Evolutionary conservation across 2,888 invertebrate genomes (phyloP).

Genomic region (Nemotelus nigrinus): DNA sequence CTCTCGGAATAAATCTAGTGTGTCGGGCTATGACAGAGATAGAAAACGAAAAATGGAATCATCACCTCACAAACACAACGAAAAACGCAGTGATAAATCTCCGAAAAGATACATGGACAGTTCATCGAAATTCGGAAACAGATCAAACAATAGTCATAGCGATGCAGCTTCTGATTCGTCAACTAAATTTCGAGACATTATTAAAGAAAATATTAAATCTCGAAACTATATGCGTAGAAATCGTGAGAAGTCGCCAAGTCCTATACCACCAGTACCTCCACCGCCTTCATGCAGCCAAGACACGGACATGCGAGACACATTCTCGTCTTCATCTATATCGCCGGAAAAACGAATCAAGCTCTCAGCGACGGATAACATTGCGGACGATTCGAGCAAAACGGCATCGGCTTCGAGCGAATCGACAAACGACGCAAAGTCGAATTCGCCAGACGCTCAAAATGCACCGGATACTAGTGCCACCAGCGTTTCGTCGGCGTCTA

Average conservation of each 20-base stretch:
- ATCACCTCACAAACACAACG: not conserved
- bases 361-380: not conserved
- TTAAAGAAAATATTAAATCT: conserved; percentile 68
- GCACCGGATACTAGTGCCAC: not conserved
- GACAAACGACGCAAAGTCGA: not conserved
- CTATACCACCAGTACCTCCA: conserved; percentile 56
- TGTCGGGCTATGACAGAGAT: conserved; percentile 13
- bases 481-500: not conserved
- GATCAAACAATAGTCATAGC: conserved; percentile 27
- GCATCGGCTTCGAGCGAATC: not conserved
- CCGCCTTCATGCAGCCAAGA: conserved; percentile 46
- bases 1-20: not conserved
- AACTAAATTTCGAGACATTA: conserved; percentile 68
- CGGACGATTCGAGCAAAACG: not conserved
- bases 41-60: conserved; percentile 27
- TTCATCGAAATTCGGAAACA: conserved; percentile 12
- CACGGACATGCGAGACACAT: conserved; percentile 47
- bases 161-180: conserved; percentile 17
- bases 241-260: conserved; percentile 71
- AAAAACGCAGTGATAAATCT: conserved; percentile 46
- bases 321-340: not conserved
- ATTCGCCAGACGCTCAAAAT: not conserved
- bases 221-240: conserved; percentile 75
- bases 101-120: conserved; percentile 45
- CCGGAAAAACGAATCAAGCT: conserved; percentile 45